Percentiles rank a stretch among this genome's conserved stretches.
Conservation (phyloP, 2,113 vertebrate genomes). For the Amphiprion percula region DNA sequence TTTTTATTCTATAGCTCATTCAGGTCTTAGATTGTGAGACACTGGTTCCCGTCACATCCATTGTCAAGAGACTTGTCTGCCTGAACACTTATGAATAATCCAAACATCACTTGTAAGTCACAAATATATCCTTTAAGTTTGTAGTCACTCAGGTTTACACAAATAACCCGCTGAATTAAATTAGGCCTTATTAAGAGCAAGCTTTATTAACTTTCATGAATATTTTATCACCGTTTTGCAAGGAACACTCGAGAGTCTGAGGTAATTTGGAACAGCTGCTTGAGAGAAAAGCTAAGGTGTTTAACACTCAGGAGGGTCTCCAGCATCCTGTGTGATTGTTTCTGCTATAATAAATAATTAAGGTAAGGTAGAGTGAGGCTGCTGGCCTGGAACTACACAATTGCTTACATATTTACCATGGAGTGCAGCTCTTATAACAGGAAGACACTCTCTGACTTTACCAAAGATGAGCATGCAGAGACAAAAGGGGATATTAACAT, state of each 20-base stretch:
- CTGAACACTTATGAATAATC: conserved; percentile 20
- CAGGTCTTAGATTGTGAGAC: too few relatives aligned
- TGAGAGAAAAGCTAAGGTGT: conserved; percentile 36
- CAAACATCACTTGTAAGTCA: conserved; percentile 21
- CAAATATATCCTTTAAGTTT: conserved; percentile 6
- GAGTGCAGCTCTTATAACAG: conserved; percentile 6
- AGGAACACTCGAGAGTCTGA: conserved; percentile 32
- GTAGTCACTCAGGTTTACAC: conserved; percentile 30
- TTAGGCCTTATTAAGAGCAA: conserved; percentile 46
- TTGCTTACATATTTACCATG: neutral
- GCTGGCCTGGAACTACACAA: conserved; percentile 13
- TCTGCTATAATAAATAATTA: conserved; percentile 50
- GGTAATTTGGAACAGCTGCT: conserved; percentile 64
- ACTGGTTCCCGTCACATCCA: neutral
- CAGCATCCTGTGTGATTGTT: conserved; percentile 27
- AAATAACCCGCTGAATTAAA: conserved; percentile 54
- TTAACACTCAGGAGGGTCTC: conserved; percentile 40
- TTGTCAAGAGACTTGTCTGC: neutral
- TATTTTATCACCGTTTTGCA: conserved; percentile 57
- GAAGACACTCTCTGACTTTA: neutral
- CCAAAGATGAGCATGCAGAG: neutral
- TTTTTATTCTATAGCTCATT: too few relatives aligned
- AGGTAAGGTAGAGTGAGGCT: conserved; percentile 32
- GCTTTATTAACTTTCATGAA: conserved; percentile 66
- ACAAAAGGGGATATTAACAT: neutral